Evolutionary conservation across 2,797 vertebrate genomes (phyloP), one percentile per base, ranked within the genome.

Genomic region (Acipenser transmontanus): DNA sequence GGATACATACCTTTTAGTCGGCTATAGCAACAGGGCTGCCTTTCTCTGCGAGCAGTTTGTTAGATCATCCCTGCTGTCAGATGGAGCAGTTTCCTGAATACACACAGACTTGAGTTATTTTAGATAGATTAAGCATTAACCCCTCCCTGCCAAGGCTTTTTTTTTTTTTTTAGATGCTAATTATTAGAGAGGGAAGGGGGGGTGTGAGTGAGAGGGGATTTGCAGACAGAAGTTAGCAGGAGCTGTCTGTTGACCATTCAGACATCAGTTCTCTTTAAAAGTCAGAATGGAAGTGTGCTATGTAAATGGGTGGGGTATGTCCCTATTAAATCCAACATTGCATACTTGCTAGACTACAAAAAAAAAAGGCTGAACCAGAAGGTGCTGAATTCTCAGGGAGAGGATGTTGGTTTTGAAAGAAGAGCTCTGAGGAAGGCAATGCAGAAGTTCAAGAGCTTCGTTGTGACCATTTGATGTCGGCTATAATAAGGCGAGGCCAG

Each of bases 401-500:
- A 78, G 79, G 82, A 83, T 80, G 78, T 78, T 82, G 78, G 77
- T 78, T 77, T 48, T 34, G 3, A 4, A 74, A 73, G 63, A 59
- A 67, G 62, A 62, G 57, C 70, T 64, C 59, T 68, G 74, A 73
- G 67, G 70, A 73, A 76, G 75, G 73, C 76, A 70, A 59, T 65
- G 17, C 62, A 71, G 78, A 71, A 76, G 83, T 83, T 77, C 66
- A 71, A 81, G 77, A 76, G 73, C 80, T 78, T 62, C 72, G 81
- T 82, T 85, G 75, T 70, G 1, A 71, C 6, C 64, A 67, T 83
- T 80, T 79, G 76, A 75, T 82, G 81, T 84, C 74, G 74, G 74
- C 74, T 74, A 64, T 82, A 70, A 86, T 76, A 82, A 84, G 78
- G 80, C 75, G 75, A 74, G 78, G 81, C 80, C 78, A 75, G 79